Percentiles rank a stretch among this genome's conserved stretches.
These are phyloP conservation scores for Trinorchestia longiramus DNA, from an alignment of 1,140 invertebrate species.

Conservation along the genomic window DNA sequence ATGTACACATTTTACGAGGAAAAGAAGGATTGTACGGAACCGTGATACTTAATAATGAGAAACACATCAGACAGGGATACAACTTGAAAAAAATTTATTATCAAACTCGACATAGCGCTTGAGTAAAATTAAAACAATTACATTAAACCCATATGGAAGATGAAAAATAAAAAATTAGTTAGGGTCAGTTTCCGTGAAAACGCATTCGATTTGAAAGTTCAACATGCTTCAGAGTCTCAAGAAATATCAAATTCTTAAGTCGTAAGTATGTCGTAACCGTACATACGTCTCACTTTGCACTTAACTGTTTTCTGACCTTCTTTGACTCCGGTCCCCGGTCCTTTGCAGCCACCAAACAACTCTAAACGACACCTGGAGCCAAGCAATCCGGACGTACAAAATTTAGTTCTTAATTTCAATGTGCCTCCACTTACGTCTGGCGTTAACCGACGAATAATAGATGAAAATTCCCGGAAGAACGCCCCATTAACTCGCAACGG, in stretches of 20 bases:
- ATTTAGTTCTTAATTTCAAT: background rate
- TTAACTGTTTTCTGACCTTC: background rate
- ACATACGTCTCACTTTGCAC: background rate
- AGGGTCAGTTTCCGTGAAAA: background rate
- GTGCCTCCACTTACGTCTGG: background rate
- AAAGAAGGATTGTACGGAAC: too few species aligned
- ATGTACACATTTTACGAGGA: too few species aligned
- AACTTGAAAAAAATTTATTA: too few species aligned
- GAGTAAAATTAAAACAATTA: too few species aligned
- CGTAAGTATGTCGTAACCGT: background rate
- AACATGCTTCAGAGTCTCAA: background rate
- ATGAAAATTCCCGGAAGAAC: constrained; percentile 7
- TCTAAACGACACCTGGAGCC: background rate
- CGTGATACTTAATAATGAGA: too few species aligned
- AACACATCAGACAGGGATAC: too few species aligned
- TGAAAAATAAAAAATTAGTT: background rate
- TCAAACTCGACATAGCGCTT: too few species aligned
- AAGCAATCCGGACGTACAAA: background rate
- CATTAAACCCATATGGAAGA: background rate
- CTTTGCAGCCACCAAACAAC: background rate
- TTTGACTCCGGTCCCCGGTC: background rate
- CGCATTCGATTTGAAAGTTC: background rate
- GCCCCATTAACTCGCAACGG: background rate
- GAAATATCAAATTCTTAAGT: background rate
- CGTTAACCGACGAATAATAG: background rate